A percentile compares a stretch with the other conserved stretches of the same genome.
Evolutionary conservation across 2,888 invertebrate genomes (phyloP).

Genomic region (Yponomeuta plumbellus): DNA sequence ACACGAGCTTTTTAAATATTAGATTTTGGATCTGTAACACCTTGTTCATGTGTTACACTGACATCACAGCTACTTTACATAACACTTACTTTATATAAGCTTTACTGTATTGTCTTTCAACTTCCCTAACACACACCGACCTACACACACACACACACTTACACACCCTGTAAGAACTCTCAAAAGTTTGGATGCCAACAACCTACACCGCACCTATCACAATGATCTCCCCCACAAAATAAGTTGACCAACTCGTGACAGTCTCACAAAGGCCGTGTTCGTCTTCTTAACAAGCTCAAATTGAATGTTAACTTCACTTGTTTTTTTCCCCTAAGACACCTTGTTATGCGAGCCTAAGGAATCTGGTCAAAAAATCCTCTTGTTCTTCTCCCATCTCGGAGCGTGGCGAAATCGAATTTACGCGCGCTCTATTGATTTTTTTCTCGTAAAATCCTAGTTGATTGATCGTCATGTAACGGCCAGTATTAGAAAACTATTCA

Average conservation of each 20-base stretch:
- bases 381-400: slow-evolving; percentile 36
- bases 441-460: slow-evolving; percentile 6
- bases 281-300: slow-evolving; percentile 51
- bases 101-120: no score
- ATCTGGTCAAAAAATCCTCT: slow-evolving; percentile 34
- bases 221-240: slow-evolving; percentile 5
- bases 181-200: no score
- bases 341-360: slow-evolving; percentile 43
- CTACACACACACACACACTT: no score
- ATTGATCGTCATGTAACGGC: slow-evolving; percentile 13
- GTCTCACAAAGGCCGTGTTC: slow-evolving; percentile 44
- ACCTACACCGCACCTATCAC: not conserved
- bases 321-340: slow-evolving; percentile 37
- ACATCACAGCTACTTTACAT: no score
- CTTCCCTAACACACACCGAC: no score
- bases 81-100: no score
- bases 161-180: no score
- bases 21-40: no score
- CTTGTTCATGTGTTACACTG: no score
- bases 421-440: slow-evolving; percentile 44
- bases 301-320: slow-evolving; percentile 49
- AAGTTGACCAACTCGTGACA: slow-evolving; percentile 31
- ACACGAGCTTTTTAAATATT: no score
- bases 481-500: slow-evolving; percentile 6
- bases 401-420: slow-evolving; percentile 47